Base-by-base conservation (phyloP, 1,140 invertebrate genomes). In the Ruditapes philippinarum region DNA sequence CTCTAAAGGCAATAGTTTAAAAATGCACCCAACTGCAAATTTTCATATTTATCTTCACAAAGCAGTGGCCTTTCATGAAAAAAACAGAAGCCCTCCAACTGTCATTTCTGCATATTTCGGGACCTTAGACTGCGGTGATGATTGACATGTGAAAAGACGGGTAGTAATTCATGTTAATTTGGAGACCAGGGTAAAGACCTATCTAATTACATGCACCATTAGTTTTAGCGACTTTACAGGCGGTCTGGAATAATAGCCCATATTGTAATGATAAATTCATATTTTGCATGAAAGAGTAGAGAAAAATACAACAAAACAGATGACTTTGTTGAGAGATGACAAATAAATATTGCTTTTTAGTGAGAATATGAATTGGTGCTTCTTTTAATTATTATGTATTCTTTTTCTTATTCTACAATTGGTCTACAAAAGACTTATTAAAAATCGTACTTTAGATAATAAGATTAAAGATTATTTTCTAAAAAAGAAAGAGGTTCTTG, bases 111-210 rank as follows among this genome's bases (percentile, higher is more conserved):
- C 45, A 51, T 49, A 78, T 54, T 33, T 45, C 42, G 73, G 45
- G 73, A 76, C 73, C 73, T 70, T 45, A 25, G 73, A 31, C 45
- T 45, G 45, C 73, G 12, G 40, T n/a, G 40, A 17, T 76, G 73
- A 78, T 78, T 78, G 74, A 78, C 74, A 78, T 49, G 42, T 54
- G 74, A 78, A 78, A 51, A 51, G 73, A n/a, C 40, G 4, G 40
- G 73, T 49, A 49, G 73, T 76, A 76, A 76, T 49, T 76, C 65
- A 70, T 70, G 65, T 70, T 38, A 70, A 70, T 70, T 36, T 70
- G 65, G 36, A 36, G 65, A 36, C 65, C 65, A 70, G 65, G 38
- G 28, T 11, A 70, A 33, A 70, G 65, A 70, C 65, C 65, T 70
- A 70, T 70, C 65, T 70, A 38, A 70, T 70, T 70, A 70, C 36